These are phyloP conservation scores for Neoitamus cyanurus DNA, from an alignment of 2,888 invertebrate genomes.

Conservation along the genomic window DNA sequence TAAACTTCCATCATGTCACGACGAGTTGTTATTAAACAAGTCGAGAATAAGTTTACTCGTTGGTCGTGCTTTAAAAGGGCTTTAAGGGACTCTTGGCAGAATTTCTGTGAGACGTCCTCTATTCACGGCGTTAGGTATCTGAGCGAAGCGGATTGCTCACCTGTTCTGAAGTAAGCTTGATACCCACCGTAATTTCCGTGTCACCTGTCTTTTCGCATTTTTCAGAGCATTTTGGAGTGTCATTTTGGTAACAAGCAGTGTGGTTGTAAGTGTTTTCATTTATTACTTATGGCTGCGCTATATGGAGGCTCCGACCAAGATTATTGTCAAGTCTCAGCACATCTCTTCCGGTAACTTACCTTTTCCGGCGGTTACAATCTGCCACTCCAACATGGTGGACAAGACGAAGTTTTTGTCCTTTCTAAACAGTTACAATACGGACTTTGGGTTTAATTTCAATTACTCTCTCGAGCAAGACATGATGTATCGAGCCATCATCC, in stretches of 20 bases:
- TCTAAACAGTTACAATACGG: not conserved
- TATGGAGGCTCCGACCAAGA: constrained; percentile 24
- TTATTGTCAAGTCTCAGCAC: constrained; percentile 23
- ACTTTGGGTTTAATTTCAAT: not conserved
- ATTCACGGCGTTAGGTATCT: constrained; percentile 19
- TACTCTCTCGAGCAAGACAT: not conserved
- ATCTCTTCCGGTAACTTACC: not conserved
- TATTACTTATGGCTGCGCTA: constrained; percentile 38
- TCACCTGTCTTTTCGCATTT: not conserved
- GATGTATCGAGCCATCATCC: constrained; percentile 40
- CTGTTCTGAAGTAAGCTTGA: not conserved
- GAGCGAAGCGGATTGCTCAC: not conserved
- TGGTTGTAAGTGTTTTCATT: constrained; percentile 15
- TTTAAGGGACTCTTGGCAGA: not conserved
- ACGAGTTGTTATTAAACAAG: not conserved
- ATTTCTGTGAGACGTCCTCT: not conserved
- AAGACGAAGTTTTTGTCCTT: not conserved
- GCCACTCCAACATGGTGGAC: not conserved
- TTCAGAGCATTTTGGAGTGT: constrained; percentile 11
- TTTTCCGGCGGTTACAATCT: constrained; percentile 37
- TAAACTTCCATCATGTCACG: constrained; percentile 7
- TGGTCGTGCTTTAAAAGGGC: constrained; percentile 46
- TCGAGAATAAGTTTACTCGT: not conserved
- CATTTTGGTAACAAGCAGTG: not conserved
- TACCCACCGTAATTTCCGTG: not conserved